Evolutionary conservation across 2,113 vertebrate genomes (phyloP), one percentile per base, ranked within the genome.

Genomic region (Plecotus auritus): DNA sequence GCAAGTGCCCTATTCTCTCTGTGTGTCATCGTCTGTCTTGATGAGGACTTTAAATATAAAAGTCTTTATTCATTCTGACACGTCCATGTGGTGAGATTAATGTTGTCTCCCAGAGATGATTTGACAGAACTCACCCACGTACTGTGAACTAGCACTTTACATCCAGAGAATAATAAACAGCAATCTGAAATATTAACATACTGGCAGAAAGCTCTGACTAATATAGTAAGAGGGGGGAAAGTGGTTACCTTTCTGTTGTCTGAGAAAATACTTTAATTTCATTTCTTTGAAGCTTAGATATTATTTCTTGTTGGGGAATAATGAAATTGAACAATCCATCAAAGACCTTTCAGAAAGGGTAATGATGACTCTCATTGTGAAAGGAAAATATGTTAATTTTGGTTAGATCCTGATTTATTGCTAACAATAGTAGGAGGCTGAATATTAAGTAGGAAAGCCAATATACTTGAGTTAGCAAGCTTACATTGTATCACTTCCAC

Each of bases 111-210:
- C 66, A 95, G 97, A 97, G 95, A 97, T 97, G 96, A 95, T 97
- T 97, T 97, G 97, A 98, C 97, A 98, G 97, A 98, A 90, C 87
- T 85, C 87, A 12, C 98, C 97, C 96, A 98, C 97, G 72, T 51
- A 30, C 94, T 95, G 73, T 72, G 66, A 98, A 98, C 95, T 96
- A 96, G 96, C 72, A 96, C 96, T 98, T 97, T 97, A 97, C 93
- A 95, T 97, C 35, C 94, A 90, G 78, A 85, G 96, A 98, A 97
- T 98, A 97, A 98, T 96, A 98, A 98, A 98, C 95, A 98, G 92
- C 91, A 94, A 96, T 97, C 97, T 97, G 86, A 97, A 98, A 94
- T 98, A 98, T 97, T 97, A 97, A 95, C 69, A 95, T 82, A 77
- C 85, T 91, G 82, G 30, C 88, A 96, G 89, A 91, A 94, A 90